Percentiles rank a stretch among this genome's conserved stretches.
Conservation (phyloP, 2,113 vertebrate species). For the Salvelinus fontinalis region DNA sequence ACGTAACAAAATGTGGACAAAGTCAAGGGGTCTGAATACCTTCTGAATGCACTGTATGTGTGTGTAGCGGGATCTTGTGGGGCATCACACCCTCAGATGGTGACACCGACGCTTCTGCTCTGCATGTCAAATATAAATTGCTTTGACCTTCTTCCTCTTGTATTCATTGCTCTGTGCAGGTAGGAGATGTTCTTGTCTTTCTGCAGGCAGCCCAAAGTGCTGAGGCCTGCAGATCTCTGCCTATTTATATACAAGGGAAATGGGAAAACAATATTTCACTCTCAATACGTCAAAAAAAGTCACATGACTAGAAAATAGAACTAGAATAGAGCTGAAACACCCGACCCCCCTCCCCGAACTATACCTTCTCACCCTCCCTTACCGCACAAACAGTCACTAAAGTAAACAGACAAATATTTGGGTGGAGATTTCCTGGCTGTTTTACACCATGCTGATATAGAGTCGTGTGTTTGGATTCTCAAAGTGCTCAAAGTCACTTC, state of each 20-base stretch:
- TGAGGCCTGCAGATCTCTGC: conserved; percentile 57
- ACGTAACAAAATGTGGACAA: too few relatives aligned
- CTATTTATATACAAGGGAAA: conserved; percentile 55
- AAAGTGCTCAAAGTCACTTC: too few relatives aligned
- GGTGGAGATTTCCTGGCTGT: conserved; percentile 30
- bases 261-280: conserved; percentile 39
- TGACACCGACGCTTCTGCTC: conserved; percentile 40
- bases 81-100: conserved; percentile 19
- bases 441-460: background rate
- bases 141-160: conserved; percentile 61
- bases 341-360: conserved; percentile 18
- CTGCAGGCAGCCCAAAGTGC: conserved; percentile 45
- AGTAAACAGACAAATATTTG: conserved; percentile 39
- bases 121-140: conserved; percentile 49
- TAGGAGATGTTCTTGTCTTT: conserved; percentile 25
- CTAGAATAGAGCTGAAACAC: conserved; percentile 18
- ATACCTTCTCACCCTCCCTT: too few relatives aligned
- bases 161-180: conserved; percentile 45
- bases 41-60: background rate
- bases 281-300: conserved; percentile 49
- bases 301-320: conserved; percentile 43
- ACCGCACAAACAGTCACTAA: too few relatives aligned
- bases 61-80: background rate
- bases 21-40: background rate
- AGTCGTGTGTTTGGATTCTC: background rate